Evolutionary conservation across 2,797 vertebrate genomes (phyloP).

Genomic region (Poeciliopsis turneri): DNA sequence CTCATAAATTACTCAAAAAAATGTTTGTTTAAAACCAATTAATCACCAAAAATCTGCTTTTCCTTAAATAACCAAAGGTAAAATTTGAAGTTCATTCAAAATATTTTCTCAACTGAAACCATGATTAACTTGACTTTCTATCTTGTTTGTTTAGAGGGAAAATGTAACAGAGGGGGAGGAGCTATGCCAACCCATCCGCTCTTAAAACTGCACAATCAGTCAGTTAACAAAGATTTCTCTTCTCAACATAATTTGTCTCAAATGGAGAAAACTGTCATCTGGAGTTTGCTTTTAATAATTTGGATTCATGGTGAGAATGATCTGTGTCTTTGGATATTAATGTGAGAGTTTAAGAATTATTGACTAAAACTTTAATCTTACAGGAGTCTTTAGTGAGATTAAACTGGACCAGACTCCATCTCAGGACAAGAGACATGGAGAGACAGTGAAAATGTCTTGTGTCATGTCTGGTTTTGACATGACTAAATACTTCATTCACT

Average conservation of each 20-base stretch:
- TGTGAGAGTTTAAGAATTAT: not conserved
- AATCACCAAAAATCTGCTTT: not conserved
- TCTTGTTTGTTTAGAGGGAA: not conserved
- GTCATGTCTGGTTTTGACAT: conserved; percentile 11
- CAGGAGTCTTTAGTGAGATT: conserved; percentile 4
- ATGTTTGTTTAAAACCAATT: not conserved
- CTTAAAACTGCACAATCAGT: not conserved
- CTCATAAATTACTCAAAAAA: not conserved
- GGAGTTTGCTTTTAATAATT: not conserved
- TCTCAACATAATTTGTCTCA: not conserved
- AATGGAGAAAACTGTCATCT: not conserved
- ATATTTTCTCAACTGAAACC: not conserved
- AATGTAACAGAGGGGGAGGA: not conserved
- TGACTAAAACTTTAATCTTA: not conserved
- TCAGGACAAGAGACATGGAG: not conserved
- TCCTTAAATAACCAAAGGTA: too few species aligned
- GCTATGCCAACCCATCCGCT: not conserved
- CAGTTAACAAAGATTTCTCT: not conserved
- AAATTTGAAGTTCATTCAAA: not conserved
- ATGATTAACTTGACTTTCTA: not conserved
- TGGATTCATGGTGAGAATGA: not conserved
- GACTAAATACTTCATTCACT: not conserved
- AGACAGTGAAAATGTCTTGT: conserved; percentile 7
- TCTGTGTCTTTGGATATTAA: not conserved
- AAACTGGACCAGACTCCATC: conserved; percentile 25